These are phyloP conservation scores for Dendronephthya gigantea DNA, from an alignment of 64 coral and sea anemone genomes.

Conservation along the genomic window DNA sequence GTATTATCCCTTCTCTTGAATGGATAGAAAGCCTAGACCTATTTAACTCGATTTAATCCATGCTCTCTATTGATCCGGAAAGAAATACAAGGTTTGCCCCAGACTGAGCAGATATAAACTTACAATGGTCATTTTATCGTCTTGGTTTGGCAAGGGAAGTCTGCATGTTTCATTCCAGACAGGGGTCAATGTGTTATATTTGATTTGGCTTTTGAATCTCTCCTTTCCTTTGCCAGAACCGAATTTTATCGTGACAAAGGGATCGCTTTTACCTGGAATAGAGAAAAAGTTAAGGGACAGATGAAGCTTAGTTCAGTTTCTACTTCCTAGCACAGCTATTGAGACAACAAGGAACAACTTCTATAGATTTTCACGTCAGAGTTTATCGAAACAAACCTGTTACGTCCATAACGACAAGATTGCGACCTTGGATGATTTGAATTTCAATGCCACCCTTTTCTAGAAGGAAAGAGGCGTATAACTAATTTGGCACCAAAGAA, in stretches of 20 bases:
- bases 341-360: too few relatives aligned
- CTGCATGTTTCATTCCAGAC: constrained; percentile 51
- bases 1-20: too few relatives aligned
- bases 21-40: too few relatives aligned
- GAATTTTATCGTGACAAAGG: constrained; percentile 45
- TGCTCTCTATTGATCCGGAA: too few relatives aligned
- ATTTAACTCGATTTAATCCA: too few relatives aligned
- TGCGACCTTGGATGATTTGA: constrained; percentile 35
- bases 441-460: constrained; percentile 48
- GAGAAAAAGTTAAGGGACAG: too few relatives aligned
- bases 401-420: constrained; percentile 53
- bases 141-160: constrained; percentile 33
- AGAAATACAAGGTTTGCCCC: background rate
- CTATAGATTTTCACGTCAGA: too few relatives aligned
- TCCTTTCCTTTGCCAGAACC: constrained; percentile 30
- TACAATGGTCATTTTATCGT: constrained; percentile 36
- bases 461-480: background rate
- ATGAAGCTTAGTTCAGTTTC: background rate
- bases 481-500: too few relatives aligned
- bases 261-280: constrained; percentile 58
- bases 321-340: too few relatives aligned
- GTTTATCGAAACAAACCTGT: constrained; percentile 26
- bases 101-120: background rate
- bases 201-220: constrained; percentile 44
- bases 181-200: constrained; percentile 45